Percentiles rank a stretch among this genome's conserved stretches.
Conservation (phyloP, 2,888 invertebrate genomes). For the Brenthis hecate region DNA sequence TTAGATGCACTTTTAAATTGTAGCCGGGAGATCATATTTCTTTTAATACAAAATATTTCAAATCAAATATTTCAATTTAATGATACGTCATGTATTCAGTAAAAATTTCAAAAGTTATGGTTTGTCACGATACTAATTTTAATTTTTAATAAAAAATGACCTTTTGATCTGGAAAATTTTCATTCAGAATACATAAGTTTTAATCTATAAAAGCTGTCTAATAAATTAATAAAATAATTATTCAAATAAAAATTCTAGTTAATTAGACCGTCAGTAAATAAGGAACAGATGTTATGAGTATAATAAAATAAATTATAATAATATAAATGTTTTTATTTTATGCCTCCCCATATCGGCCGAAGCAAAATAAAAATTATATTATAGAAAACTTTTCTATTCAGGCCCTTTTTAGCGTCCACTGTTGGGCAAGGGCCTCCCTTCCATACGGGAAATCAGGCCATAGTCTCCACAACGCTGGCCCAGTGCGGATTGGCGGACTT, state of each 20-base stretch:
- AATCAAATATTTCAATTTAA: neutral
- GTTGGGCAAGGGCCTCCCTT: too few relatives aligned
- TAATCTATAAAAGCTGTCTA: constrained; percentile 72
- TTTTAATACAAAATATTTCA: neutral
- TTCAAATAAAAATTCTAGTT: constrained; percentile 79
- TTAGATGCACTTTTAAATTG: constrained; percentile 23
- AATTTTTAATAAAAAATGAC: constrained; percentile 48
- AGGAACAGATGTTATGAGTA: constrained; percentile 79
- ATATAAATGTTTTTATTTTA: constrained; percentile 31
- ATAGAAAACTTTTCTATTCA: too few relatives aligned
- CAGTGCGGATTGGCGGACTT: too few relatives aligned
- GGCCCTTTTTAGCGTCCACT: too few relatives aligned
- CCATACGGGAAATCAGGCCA: too few relatives aligned
- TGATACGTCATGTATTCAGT: neutral
- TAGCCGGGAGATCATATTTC: constrained; percentile 14
- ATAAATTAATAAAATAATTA: constrained; percentile 73
- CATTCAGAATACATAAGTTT: constrained; percentile 54
- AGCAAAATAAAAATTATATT: too few relatives aligned
- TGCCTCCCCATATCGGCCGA: neutral
- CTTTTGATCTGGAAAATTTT: constrained; percentile 60
- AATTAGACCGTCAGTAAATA: constrained; percentile 77
- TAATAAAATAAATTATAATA: constrained; percentile 64
- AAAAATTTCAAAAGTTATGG: constrained; percentile 6
- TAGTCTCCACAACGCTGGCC: too few relatives aligned
- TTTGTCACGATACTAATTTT: constrained; percentile 36